These are phyloP conservation scores for Chrysaora quinquecirrha DNA, from an alignment of 30 jellyfish, hydroid and myxozoan species.

Conservation along the genomic window DNA sequence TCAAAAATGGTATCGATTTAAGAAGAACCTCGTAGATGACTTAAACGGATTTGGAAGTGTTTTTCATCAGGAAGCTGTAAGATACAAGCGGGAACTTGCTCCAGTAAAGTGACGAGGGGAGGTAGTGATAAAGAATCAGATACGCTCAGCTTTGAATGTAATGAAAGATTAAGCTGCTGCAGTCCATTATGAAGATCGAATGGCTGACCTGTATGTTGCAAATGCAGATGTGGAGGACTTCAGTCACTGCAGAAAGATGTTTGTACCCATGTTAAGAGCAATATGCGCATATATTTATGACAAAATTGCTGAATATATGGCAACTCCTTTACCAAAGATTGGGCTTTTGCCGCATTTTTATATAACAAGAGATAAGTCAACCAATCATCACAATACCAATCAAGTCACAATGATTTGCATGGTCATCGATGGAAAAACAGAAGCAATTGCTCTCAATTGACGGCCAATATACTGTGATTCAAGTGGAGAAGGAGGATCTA, in stretches of 20 bases:
- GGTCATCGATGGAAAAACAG: slow-evolving; percentile 4
- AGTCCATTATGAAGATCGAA: slow-evolving; percentile 14
- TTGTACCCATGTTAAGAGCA: slow-evolving; percentile 13
- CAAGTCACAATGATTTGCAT: slow-evolving; percentile 11
- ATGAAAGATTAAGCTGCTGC: slow-evolving; percentile 45
- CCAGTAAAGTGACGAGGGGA: neutral
- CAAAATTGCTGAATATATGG: neutral
- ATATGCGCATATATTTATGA: slow-evolving; percentile 1
- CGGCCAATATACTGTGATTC: slow-evolving; percentile 9
- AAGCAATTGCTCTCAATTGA: slow-evolving; percentile 1
- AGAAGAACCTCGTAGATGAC: neutral
- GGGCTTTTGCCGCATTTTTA: slow-evolving; percentile 20
- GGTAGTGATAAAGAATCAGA: slow-evolving; percentile 18
- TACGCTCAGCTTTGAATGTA: slow-evolving; percentile 21
- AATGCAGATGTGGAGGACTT: slow-evolving; percentile 59
- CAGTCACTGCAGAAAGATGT: slow-evolving; percentile 24
- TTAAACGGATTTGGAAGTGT: neutral
- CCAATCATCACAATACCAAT: slow-evolving; percentile 22
- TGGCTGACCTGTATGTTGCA: slow-evolving; percentile 42
- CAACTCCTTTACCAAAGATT: slow-evolving; percentile 12
- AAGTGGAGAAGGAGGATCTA: slow-evolving; percentile 13
- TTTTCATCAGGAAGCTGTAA: neutral
- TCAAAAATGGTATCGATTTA: slow-evolving; percentile 4
- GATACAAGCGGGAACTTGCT: neutral
- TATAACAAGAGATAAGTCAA: slow-evolving; percentile 16